These are phyloP conservation scores for Panagrolaimus sp. DNA, from an alignment of 1,140 invertebrate genomes.

Conservation along the genomic window DNA sequence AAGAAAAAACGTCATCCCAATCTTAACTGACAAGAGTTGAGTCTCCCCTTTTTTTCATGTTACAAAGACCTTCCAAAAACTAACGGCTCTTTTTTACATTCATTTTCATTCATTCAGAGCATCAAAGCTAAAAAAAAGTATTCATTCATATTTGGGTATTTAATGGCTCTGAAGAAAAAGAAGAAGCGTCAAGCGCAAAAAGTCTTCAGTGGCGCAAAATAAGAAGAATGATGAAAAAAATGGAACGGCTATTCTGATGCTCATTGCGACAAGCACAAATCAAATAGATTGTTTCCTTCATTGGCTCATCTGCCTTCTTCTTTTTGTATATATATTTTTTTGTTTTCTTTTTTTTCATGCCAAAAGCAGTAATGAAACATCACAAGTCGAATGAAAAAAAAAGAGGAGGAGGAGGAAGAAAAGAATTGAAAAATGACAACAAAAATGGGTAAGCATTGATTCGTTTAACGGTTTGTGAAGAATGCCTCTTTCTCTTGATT, in stretches of 20 bases:
- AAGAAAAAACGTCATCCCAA: too few species aligned
- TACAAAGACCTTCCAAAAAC: neutral
- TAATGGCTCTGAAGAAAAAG: neutral
- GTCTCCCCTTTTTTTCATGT: too few species aligned
- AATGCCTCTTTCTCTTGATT: slow-evolving; percentile 1
- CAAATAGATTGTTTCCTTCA: slow-evolving; percentile 12
- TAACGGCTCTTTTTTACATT: slow-evolving; percentile 5
- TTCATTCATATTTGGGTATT: slow-evolving; percentile 14
- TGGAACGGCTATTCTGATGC: neutral
- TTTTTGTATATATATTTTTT: too few species aligned
- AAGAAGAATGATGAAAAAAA: too few species aligned
- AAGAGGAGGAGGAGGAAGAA: neutral
- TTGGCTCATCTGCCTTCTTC: slow-evolving; percentile 12
- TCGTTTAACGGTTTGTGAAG: neutral
- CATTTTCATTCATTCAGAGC: neutral
- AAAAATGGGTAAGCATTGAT: neutral
- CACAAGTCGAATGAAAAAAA: too few species aligned
- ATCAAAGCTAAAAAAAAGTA: slow-evolving; percentile 5
- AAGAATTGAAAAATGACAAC: neutral
- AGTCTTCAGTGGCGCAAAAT: neutral
- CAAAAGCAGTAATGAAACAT: neutral
- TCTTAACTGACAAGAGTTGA: too few species aligned
- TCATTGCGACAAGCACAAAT: slow-evolving; percentile 16
- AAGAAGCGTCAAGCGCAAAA: neutral
- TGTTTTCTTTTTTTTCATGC: neutral